Evolutionary conservation across 2,888 invertebrate species (phyloP).

Genomic region (Pheosia gnoma): DNA sequence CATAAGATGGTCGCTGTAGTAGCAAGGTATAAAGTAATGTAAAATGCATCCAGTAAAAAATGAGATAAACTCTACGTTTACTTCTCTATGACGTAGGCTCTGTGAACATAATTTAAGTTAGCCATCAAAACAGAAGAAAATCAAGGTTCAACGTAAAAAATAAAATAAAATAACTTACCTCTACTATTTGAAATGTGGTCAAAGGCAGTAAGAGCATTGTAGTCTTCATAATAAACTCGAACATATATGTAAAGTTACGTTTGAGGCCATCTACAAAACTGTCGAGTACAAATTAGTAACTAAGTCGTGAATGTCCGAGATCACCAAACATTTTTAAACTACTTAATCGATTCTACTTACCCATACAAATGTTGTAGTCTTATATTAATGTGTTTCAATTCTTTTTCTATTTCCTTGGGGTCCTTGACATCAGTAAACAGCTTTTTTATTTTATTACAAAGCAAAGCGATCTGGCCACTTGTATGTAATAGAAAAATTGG

Average conservation of each 20-base stretch:
- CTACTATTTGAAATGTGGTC: constrained; percentile 57
- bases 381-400: constrained; percentile 52
- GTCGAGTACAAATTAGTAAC: constrained; percentile 6
- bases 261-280: constrained; percentile 53
- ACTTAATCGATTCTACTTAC: constrained; percentile 32
- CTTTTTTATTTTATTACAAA: constrained; percentile 49
- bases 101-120: constrained; percentile 22
- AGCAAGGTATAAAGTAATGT: constrained; percentile 66
- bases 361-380: constrained; percentile 58
- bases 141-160: constrained; percentile 6
- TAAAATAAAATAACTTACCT: constrained; percentile 41
- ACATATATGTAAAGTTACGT: constrained; percentile 50
- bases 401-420: constrained; percentile 38
- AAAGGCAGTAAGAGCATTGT: constrained; percentile 63
- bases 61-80: constrained; percentile 61
- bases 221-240: constrained; percentile 65
- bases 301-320: background rate
- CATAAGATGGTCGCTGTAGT: constrained; percentile 66
- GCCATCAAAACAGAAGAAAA: constrained; percentile 21
- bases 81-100: constrained; percentile 44
- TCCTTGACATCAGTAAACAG: constrained; percentile 41
- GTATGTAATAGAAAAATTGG: constrained; percentile 66
- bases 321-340: background rate
- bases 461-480: constrained; percentile 64
- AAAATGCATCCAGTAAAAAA: constrained; percentile 50